Evolutionary conservation across 2,113 vertebrate genomes (phyloP), one percentile per base, ranked within the genome.

Genomic region (Alouatta palliata): DNA sequence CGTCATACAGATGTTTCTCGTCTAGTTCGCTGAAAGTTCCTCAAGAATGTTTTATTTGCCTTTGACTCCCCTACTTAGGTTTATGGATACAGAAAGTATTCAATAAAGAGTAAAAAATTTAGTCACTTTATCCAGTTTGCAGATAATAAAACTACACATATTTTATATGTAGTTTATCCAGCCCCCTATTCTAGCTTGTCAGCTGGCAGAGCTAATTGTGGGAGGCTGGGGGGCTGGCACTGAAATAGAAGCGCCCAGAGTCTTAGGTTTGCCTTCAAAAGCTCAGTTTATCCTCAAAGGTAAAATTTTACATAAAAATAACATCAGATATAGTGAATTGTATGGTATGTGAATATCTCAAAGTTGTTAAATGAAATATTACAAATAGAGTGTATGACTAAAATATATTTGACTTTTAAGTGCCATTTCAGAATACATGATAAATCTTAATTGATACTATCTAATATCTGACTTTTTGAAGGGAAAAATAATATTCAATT

Each of bases 231-330:
- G 8, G 25, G 2, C 37, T 77, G 43, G 49, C 12, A 32, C 35
- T 19, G 3, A 10, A 21, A 47, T 0, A 27, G 73, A 70, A 37
- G 4, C 3, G 30, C 37, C n/a, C 4, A 1, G 37, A 49, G 32
- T 64, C 37, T 64, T 32, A 40, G 47, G 45, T 27, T 81, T 10
- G 30, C n/a, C 45, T 90, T 87, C 32, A 76, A 87, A 83, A 88
- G 43, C 25, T 83, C 47, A 11, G 17, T 81, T 73, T 71, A 49
- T 16, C 43, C 43, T 82, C 91, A 80, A 43, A 95, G 27, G 79
- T 58, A n/a, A 75, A 47, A 73, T 17, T 70, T 79, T 79, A 70
- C 56, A 43, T n/a, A 83, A 95, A 88, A 66, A 75, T 82, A 43
- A 61, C 20, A 73, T n/a, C 47, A 32, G 2, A 21, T 4, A 37